Evolutionary conservation across 2,113 vertebrate species (phyloP).

Genomic region (Rhabdornis inornatus): DNA sequence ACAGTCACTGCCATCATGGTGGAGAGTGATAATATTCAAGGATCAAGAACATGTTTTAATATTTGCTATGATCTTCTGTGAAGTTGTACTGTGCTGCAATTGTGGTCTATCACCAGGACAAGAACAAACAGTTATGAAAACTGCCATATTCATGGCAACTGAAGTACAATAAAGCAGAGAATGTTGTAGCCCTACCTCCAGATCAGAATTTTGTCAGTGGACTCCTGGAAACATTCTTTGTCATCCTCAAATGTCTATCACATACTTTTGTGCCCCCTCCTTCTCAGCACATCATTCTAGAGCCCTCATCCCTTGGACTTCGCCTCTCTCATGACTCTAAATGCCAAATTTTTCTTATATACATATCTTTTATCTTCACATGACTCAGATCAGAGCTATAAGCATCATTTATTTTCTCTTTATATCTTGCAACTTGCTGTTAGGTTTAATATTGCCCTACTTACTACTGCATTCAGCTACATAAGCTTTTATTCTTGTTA

Average conservation of each 20-base stretch:
- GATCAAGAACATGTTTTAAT: neutral
- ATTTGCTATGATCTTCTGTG: neutral
- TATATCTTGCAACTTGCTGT: neutral
- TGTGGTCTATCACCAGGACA: neutral
- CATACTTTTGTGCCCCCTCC: neutral
- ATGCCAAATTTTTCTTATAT: neutral
- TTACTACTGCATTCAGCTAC: neutral
- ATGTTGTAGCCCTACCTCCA: neutral
- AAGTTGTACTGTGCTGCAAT: neutral
- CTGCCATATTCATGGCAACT: neutral
- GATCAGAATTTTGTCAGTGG: neutral
- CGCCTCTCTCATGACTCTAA: neutral
- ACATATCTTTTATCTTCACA: neutral
- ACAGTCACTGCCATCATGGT: neutral
- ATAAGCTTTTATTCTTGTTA: neutral
- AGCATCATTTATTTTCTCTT: neutral
- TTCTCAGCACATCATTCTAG: neutral
- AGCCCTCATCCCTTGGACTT: neutral
- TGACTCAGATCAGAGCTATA: neutral
- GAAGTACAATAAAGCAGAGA: neutral
- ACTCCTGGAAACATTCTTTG: neutral
- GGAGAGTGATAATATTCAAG: neutral
- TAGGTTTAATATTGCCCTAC: neutral
- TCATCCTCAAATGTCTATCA: fast-evolving
- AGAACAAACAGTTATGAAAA: neutral